Base-by-base conservation (phyloP, 2,888 invertebrate species). In the Notodonta dromedarius region DNA sequence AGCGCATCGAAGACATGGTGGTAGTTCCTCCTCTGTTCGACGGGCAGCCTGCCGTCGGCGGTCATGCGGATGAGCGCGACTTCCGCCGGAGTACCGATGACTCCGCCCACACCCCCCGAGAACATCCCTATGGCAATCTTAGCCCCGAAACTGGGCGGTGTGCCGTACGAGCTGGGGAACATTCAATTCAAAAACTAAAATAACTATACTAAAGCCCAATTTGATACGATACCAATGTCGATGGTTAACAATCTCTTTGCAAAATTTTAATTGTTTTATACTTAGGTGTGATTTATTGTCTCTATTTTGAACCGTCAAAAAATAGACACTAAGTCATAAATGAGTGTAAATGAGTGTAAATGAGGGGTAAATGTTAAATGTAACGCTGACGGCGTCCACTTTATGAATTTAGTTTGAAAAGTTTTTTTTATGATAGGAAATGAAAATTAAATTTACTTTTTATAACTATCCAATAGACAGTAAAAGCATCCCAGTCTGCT, bases 1-100 rank as follows among this genome's bases (percentile, higher is more conserved):
- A 99, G 86, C 0, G 99, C 99, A 82, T 99, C 96, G 65, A 97
- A 95, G 0, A 99, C 98, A 86, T 96, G 96, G 68, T 95, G 96
- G 85, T 99, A 99, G 84, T 98, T 98, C 75, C 99, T 94, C 74
- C 97, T 92, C 86, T 99, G 96, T 0, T 96, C 97, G 53, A 91
- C 76, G 2, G 99, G 98, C 67, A 99, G 90, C 63, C 98, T 95
- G 9, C 99, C 99, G 89, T 99, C 99, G 0, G 98, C 96, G 16
- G 98, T 98, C 99, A 99, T 99, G 71, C 99, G 94, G 65, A 99
- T 97, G n/a, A 99, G 94, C 0, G 98, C 96, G 55, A 99, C 96
- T 91, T 99, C 99, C 0, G 99, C 98, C 4, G 99, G 99, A 11
- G 98, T 99, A 50, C 99, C 99, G 60, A 99, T 96, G 86, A 98